These are phyloP conservation scores for Lacanobia oleracea DNA, from an alignment of 2,888 invertebrate species.

Conservation along the genomic window DNA sequence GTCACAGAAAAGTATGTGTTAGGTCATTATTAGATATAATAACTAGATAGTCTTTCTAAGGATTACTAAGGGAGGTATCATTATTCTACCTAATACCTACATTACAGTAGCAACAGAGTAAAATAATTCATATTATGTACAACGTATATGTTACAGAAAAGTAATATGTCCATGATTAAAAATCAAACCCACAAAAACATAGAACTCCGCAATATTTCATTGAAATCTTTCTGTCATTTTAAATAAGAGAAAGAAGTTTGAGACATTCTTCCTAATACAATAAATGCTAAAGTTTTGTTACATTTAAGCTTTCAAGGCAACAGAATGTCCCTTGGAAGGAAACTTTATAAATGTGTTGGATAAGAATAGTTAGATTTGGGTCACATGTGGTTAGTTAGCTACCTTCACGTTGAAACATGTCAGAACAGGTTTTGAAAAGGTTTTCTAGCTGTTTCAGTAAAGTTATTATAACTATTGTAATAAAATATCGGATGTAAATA, in stretches of 20 bases:
- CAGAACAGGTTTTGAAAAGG: neutral
- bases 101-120: too few species aligned
- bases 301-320: constrained; percentile 36
- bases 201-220: neutral
- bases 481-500: neutral
- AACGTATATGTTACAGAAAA: too few species aligned
- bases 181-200: neutral
- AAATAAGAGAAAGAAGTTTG: constrained; percentile 8
- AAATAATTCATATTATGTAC: too few species aligned
- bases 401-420: neutral
- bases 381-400: constrained; percentile 1
- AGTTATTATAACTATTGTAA: neutral
- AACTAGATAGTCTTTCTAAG: neutral
- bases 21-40: neutral
- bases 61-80: neutral
- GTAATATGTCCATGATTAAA: too few species aligned
- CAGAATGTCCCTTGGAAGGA: constrained; percentile 26
- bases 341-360: constrained; percentile 36
- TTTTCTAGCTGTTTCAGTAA: too few species aligned
- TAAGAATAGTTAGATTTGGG: constrained; percentile 34
- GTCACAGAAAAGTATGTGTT: neutral
- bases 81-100: too few species aligned
- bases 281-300: constrained; percentile 37
- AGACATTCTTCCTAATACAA: constrained; percentile 14
- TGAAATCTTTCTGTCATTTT: constrained; percentile 1